Evolutionary conservation across 2,888 invertebrate genomes (phyloP), one percentile per base, ranked within the genome.

Genomic region (Caradrina clavipalpis): DNA sequence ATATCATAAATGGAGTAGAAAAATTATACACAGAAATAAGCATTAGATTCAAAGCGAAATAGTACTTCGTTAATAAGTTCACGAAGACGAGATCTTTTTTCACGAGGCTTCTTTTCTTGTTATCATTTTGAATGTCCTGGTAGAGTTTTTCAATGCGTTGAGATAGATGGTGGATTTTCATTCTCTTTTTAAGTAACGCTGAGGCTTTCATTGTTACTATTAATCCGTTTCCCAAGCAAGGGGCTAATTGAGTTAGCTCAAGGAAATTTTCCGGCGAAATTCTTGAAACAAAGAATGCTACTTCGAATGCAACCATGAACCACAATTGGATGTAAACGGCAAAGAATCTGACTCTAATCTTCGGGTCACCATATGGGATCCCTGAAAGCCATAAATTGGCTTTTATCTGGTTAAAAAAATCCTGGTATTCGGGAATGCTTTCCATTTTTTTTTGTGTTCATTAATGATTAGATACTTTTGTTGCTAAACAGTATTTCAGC

Each of bases 21-120:
- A 95, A 95, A 74, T 92, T 94, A 69, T 95, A 95, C 7, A 95
- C 90, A 13, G 87, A 86, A 61, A 95, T 92, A 5, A 95, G 84
- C 19, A 91, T 70, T 1, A 78, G 73, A 72, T 95, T 95, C 3
- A 95, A 72, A 68, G 92, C 76, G 26, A 94, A 90, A 69, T 92
- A 94, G 72, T 91, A 92, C 69, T 91, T 93, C 0, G 89, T 88
- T 1, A 95, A 85, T 13, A 71, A 75, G 49, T 90, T 89, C 1
- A 94, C 75, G 17, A 90, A 78, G 13, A 83, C 49, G 2, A 93
- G 81, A 59, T 92, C 87, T 19, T 82, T 73, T 56, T 73, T 87
- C 1, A 94, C 84, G 1, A 91, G 66, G 0, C 75, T 68, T 5
- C 39, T 78, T 58, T 91, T 91, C 17, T 80, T 80, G 0, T 61